Evolutionary conservation across 2,888 invertebrate species (phyloP).

Genomic region (Oscheius myriophilus): DNA sequence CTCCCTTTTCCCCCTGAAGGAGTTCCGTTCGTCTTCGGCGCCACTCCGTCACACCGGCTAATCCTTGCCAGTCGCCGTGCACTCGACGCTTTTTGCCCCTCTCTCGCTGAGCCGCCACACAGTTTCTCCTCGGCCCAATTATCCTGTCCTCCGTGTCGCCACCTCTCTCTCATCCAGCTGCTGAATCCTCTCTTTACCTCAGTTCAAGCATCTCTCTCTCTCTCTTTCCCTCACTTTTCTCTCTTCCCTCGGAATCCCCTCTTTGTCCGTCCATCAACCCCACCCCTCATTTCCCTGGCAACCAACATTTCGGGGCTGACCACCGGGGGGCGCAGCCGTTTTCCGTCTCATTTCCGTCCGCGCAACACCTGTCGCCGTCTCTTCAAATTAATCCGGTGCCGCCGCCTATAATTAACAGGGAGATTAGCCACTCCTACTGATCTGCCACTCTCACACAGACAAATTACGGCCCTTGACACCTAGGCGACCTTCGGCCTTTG

Average conservation of each 20-base stretch:
- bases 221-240: constrained; percentile 7
- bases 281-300: not conserved
- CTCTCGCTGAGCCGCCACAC: constrained; percentile 1
- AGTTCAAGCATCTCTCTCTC: constrained; percentile 4
- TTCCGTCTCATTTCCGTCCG: constrained; percentile 9
- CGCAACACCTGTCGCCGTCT: constrained; percentile 29
- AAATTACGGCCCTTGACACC: too few species aligned
- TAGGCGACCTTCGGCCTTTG: not conserved
- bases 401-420: constrained; percentile 26
- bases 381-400: constrained; percentile 26
- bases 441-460: too few species aligned
- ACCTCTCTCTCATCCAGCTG: constrained; percentile 6
- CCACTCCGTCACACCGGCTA: too few species aligned
- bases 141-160: constrained; percentile 12
- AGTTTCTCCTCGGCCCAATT: constrained; percentile 21
- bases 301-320: constrained; percentile 19
- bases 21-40: too few species aligned
- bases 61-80: too few species aligned
- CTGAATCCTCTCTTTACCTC: too few species aligned
- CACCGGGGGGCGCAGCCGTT: constrained; percentile 32
- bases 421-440: constrained; percentile 9
- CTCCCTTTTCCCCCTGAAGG: too few species aligned
- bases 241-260: not conserved
- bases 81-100: too few species aligned
- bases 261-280: not conserved